These are phyloP conservation scores for Adoxophyes honmai DNA, from an alignment of 1,140 invertebrate genomes.

Conservation along the genomic window DNA sequence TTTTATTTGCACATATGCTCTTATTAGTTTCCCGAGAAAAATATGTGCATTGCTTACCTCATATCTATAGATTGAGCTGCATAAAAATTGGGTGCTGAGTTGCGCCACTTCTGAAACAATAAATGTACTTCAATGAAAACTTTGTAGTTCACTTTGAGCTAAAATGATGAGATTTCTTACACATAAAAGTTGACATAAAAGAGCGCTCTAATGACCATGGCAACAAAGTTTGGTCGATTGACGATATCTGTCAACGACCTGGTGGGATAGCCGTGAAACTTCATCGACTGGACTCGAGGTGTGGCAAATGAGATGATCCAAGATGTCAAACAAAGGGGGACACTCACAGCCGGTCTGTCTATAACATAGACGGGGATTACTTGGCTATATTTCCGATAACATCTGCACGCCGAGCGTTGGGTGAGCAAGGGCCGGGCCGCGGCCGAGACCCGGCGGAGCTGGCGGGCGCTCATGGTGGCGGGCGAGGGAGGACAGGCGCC, in stretches of 20 bases:
- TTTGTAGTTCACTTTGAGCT: background rate
- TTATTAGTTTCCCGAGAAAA: background rate
- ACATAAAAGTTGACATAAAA: background rate
- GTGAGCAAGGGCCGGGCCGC: slow-evolving; percentile 30
- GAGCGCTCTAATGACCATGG: background rate
- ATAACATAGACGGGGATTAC: slow-evolving; percentile 69
- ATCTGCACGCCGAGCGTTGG: slow-evolving; percentile 38
- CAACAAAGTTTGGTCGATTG: background rate
- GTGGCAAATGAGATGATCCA: background rate
- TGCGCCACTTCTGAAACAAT: slow-evolving; percentile 69
- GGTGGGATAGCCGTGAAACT: background rate
- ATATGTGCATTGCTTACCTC: slow-evolving; percentile 45
- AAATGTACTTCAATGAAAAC: background rate
- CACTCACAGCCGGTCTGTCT: slow-evolving; percentile 61
- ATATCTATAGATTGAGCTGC: slow-evolving; percentile 63
- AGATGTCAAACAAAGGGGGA: slow-evolving; percentile 29
- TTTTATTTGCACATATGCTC: too few relatives aligned
- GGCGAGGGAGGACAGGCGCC: slow-evolving; percentile 1
- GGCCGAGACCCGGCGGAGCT: slow-evolving; percentile 47
- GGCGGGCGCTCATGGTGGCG: slow-evolving; percentile 54
- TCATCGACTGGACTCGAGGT: too few relatives aligned
- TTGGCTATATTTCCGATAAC: slow-evolving; percentile 62
- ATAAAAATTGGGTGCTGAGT: slow-evolving; percentile 66
- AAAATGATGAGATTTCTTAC: too few relatives aligned
- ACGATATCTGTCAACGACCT: background rate